phyloP scores from a whole-genome alignment of 2,888 invertebrate species.

The Xestia xanthographa region DNA sequence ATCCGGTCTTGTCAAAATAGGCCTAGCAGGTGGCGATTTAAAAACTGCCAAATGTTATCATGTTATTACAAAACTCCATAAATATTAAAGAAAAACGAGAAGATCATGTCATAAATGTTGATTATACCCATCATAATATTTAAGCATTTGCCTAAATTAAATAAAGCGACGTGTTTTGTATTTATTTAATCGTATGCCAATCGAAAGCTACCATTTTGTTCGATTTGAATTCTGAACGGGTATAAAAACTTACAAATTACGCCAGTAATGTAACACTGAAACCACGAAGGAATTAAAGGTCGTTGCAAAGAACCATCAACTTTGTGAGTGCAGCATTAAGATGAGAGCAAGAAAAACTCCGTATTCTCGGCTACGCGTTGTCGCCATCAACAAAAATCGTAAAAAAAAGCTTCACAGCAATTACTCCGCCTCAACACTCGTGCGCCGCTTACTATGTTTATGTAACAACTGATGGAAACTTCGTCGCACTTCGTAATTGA shows the following conservation, averaged over 20 bases:
- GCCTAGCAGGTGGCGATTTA: conserved; percentile 26
- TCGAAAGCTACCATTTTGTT: not conserved
- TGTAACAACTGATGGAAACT: conserved; percentile 60
- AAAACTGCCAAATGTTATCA: conserved; percentile 17
- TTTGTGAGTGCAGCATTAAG: not conserved
- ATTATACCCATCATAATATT: not conserved
- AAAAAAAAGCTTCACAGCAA: conserved; percentile 59
- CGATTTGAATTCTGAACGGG: not conserved
- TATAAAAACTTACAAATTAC: not conserved
- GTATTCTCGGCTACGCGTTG: conserved; percentile 19
- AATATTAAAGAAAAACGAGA: not conserved
- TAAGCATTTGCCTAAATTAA: not conserved
- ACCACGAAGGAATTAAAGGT: conserved; percentile 6
- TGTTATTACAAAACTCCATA: conserved; percentile 38
- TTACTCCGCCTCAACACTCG: conserved; percentile 40
- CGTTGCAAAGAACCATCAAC: conserved; percentile 18
- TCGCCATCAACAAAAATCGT: conserved; percentile 27
- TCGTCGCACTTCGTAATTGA: conserved; percentile 56
- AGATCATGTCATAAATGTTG: conserved; percentile 1
- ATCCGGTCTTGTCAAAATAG: conserved; percentile 37
- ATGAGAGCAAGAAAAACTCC: conserved; percentile 20
- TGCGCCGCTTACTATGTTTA: conserved; percentile 58
- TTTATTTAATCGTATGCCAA: not conserved
- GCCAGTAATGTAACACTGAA: not conserved
- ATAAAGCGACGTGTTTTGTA: not conserved